These are phyloP conservation scores for Phytoseiulus persimilis DNA, from an alignment of 2,888 invertebrate species.

Conservation along the genomic window DNA sequence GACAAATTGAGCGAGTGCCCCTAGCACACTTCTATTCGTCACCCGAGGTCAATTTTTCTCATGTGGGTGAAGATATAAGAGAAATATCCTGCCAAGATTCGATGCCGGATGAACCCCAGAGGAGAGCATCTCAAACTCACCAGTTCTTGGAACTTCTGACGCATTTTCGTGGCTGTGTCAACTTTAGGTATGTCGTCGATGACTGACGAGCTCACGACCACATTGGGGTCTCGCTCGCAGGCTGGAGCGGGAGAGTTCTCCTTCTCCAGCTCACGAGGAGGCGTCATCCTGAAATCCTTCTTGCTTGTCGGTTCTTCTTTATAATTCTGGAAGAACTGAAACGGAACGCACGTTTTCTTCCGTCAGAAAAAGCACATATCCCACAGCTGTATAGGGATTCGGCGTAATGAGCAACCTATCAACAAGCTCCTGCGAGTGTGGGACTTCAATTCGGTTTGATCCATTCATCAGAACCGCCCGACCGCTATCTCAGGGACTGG, in stretches of 20 bases:
- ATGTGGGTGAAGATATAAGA: no score
- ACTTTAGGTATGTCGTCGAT: constrained; percentile 56
- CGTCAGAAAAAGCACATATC: background rate
- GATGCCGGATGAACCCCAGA: background rate
- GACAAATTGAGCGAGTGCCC: background rate
- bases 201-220: constrained; percentile 60
- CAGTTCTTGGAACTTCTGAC: constrained; percentile 77
- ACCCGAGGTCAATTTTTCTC: background rate
- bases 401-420: background rate
- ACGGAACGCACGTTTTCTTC: background rate
- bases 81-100: no score
- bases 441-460: no score
- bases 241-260: constrained; percentile 59
- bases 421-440: background rate
- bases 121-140: constrained; percentile 55
- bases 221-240: constrained; percentile 64
- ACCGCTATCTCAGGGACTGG: no score
- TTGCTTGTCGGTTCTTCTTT: constrained; percentile 51
- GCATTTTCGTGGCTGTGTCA: constrained; percentile 75
- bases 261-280: constrained; percentile 66
- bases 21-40: background rate
- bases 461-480: no score
- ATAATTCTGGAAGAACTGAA: constrained; percentile 45
- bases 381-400: background rate
- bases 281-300: constrained; percentile 75